These are phyloP conservation scores for Mythimna vitellina DNA, from an alignment of 2,888 invertebrate species.

Conservation along the genomic window DNA sequence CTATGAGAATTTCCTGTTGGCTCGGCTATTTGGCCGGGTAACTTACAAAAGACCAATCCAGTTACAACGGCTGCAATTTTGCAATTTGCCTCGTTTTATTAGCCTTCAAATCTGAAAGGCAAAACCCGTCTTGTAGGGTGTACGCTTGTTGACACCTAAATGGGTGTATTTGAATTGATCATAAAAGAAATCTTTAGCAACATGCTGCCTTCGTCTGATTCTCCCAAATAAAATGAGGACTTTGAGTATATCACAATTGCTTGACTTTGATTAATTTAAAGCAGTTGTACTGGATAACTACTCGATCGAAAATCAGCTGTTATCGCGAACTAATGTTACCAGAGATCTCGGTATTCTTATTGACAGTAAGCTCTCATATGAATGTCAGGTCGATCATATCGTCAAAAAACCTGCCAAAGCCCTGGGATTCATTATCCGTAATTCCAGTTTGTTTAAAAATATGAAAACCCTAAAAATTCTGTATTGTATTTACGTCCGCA, in stretches of 20 bases:
- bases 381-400: no score
- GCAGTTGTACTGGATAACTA: no score
- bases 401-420: no score
- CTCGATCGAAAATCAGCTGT: no score
- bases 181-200: slow-evolving; percentile 6
- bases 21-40: not conserved
- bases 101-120: slow-evolving; percentile 26
- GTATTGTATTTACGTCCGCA: no score
- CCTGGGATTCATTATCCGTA: no score
- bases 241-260: not conserved
- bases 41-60: slow-evolving; percentile 8
- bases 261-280: slow-evolving; percentile 3
- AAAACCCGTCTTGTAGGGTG: not conserved
- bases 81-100: not conserved
- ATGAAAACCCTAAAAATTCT: no score
- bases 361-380: no score
- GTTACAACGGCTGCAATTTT: not conserved
- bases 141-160: not conserved
- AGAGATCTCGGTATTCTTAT: no score
- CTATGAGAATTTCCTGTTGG: not conserved
- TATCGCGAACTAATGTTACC: no score
- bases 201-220: not conserved
- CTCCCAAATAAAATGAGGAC: not conserved
- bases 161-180: not conserved
- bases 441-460: no score